These are phyloP conservation scores for Blastomussa wellsi DNA, from an alignment of 92 coral and sea anemone species.

Conservation along the genomic window DNA sequence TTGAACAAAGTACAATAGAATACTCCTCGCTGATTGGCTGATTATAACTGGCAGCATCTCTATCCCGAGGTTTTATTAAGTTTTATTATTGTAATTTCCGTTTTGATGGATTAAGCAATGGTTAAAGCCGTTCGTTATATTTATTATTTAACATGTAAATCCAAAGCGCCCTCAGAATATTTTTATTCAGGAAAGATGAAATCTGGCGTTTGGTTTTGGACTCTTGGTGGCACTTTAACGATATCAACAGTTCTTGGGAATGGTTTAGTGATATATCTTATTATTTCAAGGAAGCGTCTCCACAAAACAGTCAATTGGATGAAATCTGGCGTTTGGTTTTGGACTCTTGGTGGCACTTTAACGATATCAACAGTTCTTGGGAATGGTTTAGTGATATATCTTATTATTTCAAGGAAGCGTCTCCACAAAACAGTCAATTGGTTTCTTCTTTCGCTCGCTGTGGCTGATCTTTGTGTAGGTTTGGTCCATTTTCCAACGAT, in stretches of 20 bases:
- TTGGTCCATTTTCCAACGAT: not conserved
- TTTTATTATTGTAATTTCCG: not conserved
- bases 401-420: conserved; percentile 5
- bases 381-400: not conserved
- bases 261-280: not conserved
- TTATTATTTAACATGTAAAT: not conserved
- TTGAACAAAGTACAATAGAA: not conserved
- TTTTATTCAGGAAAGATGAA: not conserved
- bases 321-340: not conserved
- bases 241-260: conserved; percentile 8
- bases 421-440: conserved; percentile 17
- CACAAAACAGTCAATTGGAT: too few species aligned
- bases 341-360: not conserved
- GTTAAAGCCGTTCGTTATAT: not conserved
- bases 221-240: not conserved
- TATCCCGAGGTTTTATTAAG: not conserved
- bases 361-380: not conserved
- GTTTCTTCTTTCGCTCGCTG: conserved; percentile 23
- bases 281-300: conserved; percentile 13
- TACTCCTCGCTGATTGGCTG: not conserved
- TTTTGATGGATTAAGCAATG: not conserved
- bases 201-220: not conserved
- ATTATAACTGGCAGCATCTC: not conserved
- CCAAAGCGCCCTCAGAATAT: not conserved
- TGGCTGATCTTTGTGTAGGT: conserved; percentile 31